Percentiles rank a stretch among this genome's conserved stretches.
phyloP scores from a whole-genome alignment of 2,888 invertebrate genomes.

The Alloplasta piceator region DNA sequence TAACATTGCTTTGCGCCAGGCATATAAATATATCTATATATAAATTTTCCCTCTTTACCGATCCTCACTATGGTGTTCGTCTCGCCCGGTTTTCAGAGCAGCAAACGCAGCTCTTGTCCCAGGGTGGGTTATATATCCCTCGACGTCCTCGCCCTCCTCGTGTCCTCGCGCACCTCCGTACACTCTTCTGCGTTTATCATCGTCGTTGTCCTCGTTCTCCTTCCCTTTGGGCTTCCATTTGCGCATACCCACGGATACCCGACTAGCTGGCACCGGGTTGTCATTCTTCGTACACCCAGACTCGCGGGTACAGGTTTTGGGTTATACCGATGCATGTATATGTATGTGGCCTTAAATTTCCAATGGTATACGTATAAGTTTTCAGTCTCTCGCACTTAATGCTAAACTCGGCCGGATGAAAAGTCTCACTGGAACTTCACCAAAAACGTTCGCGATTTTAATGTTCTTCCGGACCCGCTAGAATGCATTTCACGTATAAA shows the following conservation, averaged over 20 bases:
- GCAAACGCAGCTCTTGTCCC: constrained; percentile 13
- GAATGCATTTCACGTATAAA: not conserved
- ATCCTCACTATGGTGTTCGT: constrained; percentile 10
- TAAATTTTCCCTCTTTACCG: constrained; percentile 29
- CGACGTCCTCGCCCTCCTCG: constrained; percentile 53
- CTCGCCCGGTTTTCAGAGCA: constrained; percentile 31
- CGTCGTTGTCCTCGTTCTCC: constrained; percentile 26
- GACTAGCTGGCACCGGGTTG: constrained; percentile 55
- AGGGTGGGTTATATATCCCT: constrained; percentile 46
- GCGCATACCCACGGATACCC: constrained; percentile 50
- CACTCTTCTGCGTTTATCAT: constrained; percentile 29
- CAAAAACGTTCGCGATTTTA: constrained; percentile 12
- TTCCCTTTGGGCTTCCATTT: constrained; percentile 43
- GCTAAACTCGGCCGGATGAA: constrained; percentile 75
- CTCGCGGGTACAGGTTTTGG: not conserved
- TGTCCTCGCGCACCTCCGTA: constrained; percentile 47
- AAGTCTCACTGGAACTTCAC: constrained; percentile 67
- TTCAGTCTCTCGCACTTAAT: constrained; percentile 53
- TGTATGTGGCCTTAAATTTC: constrained; percentile 29
- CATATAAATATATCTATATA: constrained; percentile 70
- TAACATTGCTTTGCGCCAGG: constrained; percentile 80
- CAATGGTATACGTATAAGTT: constrained; percentile 42
- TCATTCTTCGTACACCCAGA: constrained; percentile 17
- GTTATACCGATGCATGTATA: not conserved
- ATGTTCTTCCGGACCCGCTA: constrained; percentile 1